Percentiles rank a stretch among this genome's conserved stretches.
Conservation (phyloP, 2,888 invertebrate genomes). For the Drosophila silvestris region DNA sequence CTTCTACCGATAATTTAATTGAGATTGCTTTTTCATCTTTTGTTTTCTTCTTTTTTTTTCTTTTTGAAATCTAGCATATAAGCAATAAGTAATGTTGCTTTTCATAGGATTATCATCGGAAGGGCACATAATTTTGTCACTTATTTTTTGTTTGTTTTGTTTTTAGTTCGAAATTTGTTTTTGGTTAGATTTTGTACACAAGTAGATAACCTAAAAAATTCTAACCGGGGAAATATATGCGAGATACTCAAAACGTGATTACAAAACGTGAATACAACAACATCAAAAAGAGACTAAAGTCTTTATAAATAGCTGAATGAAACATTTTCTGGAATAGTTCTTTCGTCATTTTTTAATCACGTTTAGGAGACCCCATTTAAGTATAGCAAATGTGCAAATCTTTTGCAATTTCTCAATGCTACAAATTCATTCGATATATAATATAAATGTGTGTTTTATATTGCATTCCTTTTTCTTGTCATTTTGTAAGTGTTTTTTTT, state of each 20-base stretch:
- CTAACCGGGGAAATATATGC: slow-evolving; percentile 25
- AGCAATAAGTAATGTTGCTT: slow-evolving; percentile 42
- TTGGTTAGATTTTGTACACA: slow-evolving; percentile 28
- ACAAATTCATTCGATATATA: slow-evolving; percentile 19
- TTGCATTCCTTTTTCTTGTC: slow-evolving; percentile 6
- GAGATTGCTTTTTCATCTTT: slow-evolving; percentile 33
- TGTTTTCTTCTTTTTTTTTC: slow-evolving; percentile 3
- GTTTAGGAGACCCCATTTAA: slow-evolving; percentile 7
- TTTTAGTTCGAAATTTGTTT: slow-evolving; percentile 1
- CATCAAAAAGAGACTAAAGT: slow-evolving; percentile 8
- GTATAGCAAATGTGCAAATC: slow-evolving; percentile 12
- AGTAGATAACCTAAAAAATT: slow-evolving; percentile 46
- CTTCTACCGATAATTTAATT: slow-evolving; percentile 52
- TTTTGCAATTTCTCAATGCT: slow-evolving; percentile 24
- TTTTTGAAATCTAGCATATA: slow-evolving; percentile 35
- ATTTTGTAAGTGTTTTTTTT: neutral
- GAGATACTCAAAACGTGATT: slow-evolving; percentile 25
- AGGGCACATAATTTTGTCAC: slow-evolving; percentile 53
- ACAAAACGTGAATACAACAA: slow-evolving; percentile 1
- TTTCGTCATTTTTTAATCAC: slow-evolving; percentile 22
- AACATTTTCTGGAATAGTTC: slow-evolving; percentile 13
- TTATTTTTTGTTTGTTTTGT: slow-evolving; percentile 7
- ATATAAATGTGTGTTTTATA: slow-evolving; percentile 8
- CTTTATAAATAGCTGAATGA: slow-evolving; percentile 8
- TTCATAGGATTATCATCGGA: slow-evolving; percentile 48